Base-by-base conservation (phyloP, 2,113 vertebrate genomes). In the Columbina picui region DNA sequence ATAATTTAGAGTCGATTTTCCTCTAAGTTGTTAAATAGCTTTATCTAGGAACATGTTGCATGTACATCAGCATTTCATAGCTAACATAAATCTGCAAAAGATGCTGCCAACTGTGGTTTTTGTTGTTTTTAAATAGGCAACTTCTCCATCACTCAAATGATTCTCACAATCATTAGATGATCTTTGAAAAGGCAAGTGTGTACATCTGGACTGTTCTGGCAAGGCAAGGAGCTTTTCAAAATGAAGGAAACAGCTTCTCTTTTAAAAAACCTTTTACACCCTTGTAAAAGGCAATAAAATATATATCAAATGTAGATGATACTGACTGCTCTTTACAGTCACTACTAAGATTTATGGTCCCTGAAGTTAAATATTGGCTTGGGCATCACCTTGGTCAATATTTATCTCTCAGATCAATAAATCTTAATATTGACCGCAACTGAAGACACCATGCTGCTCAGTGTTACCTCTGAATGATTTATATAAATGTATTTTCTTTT, bases 291-390 rank as follows among this genome's bases (percentile, higher is more conserved):
- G 43, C 71, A 88, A 87, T 92, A 95, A 73, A 94, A 92, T 83
- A 87, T 95, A 96, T 70, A 49, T 91, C 81, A 94, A 89, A 82
- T 61, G 61, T 84, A 84, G 85, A 87, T 92, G 86, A 80, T 88
- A 95, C 92, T 93, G 82, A 76, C 69, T 93, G 23, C 78, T 94
- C 50, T 88, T 95, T 97, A 93, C 47, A 89, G 52, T 96, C 80
- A 76, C 77, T 80, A 91, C 94, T 87, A 95, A 91, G 94, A 98
- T 97, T 97, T 96, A 95, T 87, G 94, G 29, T 92, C 56, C 60
- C 45, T 93, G 90, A 96, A 95, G 69, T 94, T 96, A 97, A 97
- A 98, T 96, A 94, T 96, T 81, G 70, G 79, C 90, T 83, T 95
- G 97, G 89, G 74, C 53, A 92, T 95, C 94, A 93, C 76, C 88